phyloP scores from a whole-genome alignment of 2,113 vertebrate species.

The Cisticola juncidis region DNA sequence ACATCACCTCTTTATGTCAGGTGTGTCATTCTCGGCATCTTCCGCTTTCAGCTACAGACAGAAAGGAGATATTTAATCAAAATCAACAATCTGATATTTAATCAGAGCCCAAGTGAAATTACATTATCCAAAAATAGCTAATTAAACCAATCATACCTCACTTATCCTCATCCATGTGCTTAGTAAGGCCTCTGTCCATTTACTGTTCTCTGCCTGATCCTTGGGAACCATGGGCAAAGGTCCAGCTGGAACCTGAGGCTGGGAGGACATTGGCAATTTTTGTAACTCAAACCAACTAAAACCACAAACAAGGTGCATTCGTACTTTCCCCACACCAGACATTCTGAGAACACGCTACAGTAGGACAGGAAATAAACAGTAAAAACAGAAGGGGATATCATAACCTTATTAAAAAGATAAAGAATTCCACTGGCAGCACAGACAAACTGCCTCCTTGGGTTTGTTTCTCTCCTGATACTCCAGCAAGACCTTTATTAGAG shows the following conservation, averaged over 20 bases:
- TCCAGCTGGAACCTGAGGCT: slow-evolving; percentile 66
- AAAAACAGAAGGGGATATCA: background rate
- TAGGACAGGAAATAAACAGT: background rate
- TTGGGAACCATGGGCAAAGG: slow-evolving; percentile 74
- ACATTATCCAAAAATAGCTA: background rate
- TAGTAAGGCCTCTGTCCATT: slow-evolving; percentile 49
- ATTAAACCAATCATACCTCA: slow-evolving; percentile 49
- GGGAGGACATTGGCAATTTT: background rate
- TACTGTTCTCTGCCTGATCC: background rate
- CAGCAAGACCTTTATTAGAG: background rate
- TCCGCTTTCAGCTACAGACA: slow-evolving; percentile 16
- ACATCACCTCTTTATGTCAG: slow-evolving; percentile 64
- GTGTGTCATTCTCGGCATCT: background rate
- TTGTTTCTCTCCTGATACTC: background rate
- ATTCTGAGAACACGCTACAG: background rate
- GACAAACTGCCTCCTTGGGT: background rate
- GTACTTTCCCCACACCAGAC: background rate
- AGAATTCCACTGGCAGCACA: background rate
- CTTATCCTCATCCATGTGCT: slow-evolving; percentile 65
- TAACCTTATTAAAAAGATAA: background rate
- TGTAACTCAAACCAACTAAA: background rate
- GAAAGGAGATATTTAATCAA: background rate
- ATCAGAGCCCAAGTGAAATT: background rate
- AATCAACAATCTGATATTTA: background rate
- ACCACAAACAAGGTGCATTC: background rate